Evolutionary conservation across 2,888 invertebrate genomes (phyloP).

Genomic region (Idaea biselata): DNA sequence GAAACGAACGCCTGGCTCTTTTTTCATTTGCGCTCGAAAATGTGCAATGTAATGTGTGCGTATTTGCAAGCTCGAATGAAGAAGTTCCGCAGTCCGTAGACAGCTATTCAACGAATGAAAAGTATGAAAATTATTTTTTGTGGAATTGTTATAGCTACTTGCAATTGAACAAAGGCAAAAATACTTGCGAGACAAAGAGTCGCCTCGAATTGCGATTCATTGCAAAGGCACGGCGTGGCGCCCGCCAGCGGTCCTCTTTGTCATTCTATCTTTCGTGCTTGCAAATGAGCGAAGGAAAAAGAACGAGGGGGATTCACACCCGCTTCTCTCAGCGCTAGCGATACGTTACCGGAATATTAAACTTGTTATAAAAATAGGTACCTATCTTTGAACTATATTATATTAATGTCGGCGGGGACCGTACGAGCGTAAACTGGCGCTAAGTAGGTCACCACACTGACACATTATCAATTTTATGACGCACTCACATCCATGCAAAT

Average conservation of each 20-base stretch:
- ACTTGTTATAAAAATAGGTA: constrained; percentile 11
- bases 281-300: constrained; percentile 20
- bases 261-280: constrained; percentile 16
- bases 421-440: constrained; percentile 6
- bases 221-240: neutral
- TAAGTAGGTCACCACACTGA: constrained; percentile 9
- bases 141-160: constrained; percentile 12
- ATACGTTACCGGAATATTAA: constrained; percentile 14
- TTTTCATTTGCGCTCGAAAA: constrained; percentile 11
- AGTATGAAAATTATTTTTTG: constrained; percentile 14
- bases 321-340: constrained; percentile 5
- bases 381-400: neutral
- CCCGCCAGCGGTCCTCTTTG: constrained; percentile 11
- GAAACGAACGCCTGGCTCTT: constrained; percentile 7
- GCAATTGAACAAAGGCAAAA: constrained; percentile 18
- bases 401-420: constrained; percentile 9
- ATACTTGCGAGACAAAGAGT: constrained; percentile 1
- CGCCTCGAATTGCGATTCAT: constrained; percentile 5
- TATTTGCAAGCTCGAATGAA: constrained; percentile 19
- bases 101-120: constrained; percentile 13
- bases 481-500: neutral
- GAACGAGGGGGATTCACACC: constrained; percentile 9
- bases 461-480: constrained; percentile 10
- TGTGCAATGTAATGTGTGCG: constrained; percentile 18
- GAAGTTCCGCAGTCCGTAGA: constrained; percentile 12